Conservation (phyloP, 2,797 vertebrate genomes). For the Sebastes ruberrimus region DNA sequence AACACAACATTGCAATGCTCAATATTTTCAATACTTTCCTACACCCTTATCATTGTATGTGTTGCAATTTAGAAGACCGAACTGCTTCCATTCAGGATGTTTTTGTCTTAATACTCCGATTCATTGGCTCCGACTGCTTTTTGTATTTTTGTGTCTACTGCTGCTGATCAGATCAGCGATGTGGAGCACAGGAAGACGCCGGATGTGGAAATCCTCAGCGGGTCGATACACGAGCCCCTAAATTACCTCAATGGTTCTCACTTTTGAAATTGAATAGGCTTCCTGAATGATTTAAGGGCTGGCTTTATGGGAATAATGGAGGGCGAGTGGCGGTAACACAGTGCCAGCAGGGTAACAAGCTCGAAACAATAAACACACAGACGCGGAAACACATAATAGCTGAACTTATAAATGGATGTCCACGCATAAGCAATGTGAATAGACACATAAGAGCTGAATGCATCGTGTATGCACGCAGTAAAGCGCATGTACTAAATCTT, state of each 20-base stretch:
- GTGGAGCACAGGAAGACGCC: constrained; percentile 30
- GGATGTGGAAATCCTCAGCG: constrained; percentile 51
- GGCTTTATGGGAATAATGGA: constrained; percentile 65
- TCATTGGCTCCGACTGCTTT: background rate
- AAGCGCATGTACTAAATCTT: constrained; percentile 18
- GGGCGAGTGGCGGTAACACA: constrained; percentile 40
- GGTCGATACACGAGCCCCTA: constrained; percentile 51
- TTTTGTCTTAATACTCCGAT: background rate
- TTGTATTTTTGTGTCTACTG: background rate
- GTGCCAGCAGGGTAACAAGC: constrained; percentile 35
- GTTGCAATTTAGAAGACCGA: background rate
- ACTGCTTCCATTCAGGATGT: background rate
- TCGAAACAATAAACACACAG: constrained; percentile 52
- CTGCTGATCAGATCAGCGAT: constrained; percentile 9
- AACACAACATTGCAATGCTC: no score
- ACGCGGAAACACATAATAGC: constrained; percentile 40
- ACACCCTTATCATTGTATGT: background rate
- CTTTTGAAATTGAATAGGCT: constrained; percentile 69
- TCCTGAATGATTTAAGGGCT: constrained; percentile 64
- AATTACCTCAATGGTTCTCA: constrained; percentile 65
- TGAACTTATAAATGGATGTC: constrained; percentile 32
- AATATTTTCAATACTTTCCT: no score
- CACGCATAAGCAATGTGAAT: constrained; percentile 4
- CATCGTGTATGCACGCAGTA: background rate
- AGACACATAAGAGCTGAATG: background rate